These are phyloP conservation scores for Willowsia nigromaculata DNA, from an alignment of 2,888 invertebrate genomes.

Conservation along the genomic window DNA sequence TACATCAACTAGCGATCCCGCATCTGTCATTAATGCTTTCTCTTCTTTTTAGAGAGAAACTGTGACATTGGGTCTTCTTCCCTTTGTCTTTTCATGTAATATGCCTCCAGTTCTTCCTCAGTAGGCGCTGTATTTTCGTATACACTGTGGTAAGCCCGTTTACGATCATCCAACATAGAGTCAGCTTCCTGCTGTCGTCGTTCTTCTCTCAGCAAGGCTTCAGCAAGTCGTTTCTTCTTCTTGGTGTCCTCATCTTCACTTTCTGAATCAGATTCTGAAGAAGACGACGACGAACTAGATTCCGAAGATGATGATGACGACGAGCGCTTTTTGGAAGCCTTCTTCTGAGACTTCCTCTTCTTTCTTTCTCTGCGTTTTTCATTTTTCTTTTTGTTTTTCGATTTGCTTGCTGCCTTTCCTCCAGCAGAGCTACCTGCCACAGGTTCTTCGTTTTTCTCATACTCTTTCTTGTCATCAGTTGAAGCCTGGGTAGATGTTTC, in stretches of 20 bases:
- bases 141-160: slow-evolving; percentile 96
- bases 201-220: slow-evolving; percentile 86
- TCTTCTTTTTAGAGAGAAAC: slow-evolving; percentile 81
- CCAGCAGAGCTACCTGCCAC: slow-evolving; percentile 25
- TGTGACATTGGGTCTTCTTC: slow-evolving; percentile 97
- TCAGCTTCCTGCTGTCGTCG: slow-evolving; percentile 84
- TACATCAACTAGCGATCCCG: neutral
- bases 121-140: slow-evolving; percentile 90
- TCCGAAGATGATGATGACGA: slow-evolving; percentile 54
- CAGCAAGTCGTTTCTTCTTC: slow-evolving; percentile 76
- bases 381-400: slow-evolving; percentile 79
- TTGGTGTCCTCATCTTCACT: slow-evolving; percentile 80
- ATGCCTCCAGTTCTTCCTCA: slow-evolving; percentile 96
- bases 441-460: slow-evolving; percentile 81
- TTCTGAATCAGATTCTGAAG: slow-evolving; percentile 71
- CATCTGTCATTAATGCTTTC: slow-evolving; percentile 57
- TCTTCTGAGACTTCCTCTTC: slow-evolving; percentile 57
- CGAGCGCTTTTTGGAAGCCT: slow-evolving; percentile 31
- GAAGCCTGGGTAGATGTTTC: slow-evolving; percentile 24
- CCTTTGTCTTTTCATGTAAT: slow-evolving; percentile 90
- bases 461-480: neutral
- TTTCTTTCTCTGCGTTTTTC: slow-evolving; percentile 79
- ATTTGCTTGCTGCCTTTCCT: neutral
- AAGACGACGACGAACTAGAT: slow-evolving; percentile 75
- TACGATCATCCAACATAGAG: slow-evolving; percentile 90